Evolutionary conservation across 2,797 vertebrate species (phyloP).

Genomic region (Crypturellus tataupa): DNA sequence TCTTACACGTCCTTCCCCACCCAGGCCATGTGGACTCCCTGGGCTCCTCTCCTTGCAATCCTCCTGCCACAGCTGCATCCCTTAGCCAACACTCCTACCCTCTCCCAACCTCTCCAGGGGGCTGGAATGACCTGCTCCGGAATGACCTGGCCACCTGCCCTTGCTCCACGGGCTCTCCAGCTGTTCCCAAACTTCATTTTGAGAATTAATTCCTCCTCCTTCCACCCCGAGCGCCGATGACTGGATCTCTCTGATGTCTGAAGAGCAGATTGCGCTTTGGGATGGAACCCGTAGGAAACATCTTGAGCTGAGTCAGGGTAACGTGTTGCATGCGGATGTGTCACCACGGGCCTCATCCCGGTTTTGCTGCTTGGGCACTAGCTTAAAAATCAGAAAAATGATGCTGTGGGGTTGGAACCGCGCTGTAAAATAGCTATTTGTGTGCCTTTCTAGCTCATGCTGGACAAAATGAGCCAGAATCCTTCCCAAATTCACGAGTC

Average conservation of each 20-base stretch:
- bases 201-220: neutral
- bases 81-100: neutral
- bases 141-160: neutral
- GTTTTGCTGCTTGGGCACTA: neutral
- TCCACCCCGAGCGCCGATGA: neutral
- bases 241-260: neutral
- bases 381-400: neutral
- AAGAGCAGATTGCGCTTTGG: neutral
- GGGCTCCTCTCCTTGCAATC: neutral
- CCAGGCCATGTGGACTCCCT: conserved; percentile 23
- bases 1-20: neutral
- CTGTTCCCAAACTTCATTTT: neutral
- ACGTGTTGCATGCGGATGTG: neutral
- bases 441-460: neutral
- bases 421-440: neutral
- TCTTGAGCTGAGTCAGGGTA: neutral
- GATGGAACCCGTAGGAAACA: neutral
- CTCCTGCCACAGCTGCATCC: neutral
- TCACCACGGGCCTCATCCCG: neutral
- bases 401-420: neutral
- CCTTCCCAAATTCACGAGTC: neutral
- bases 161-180: neutral
- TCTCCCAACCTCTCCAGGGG: neutral
- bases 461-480: neutral
- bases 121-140: neutral